Evolutionary conservation across 2,113 vertebrate genomes (phyloP), one percentile per base, ranked within the genome.

Genomic region (Urocynchramus pylzowi): DNA sequence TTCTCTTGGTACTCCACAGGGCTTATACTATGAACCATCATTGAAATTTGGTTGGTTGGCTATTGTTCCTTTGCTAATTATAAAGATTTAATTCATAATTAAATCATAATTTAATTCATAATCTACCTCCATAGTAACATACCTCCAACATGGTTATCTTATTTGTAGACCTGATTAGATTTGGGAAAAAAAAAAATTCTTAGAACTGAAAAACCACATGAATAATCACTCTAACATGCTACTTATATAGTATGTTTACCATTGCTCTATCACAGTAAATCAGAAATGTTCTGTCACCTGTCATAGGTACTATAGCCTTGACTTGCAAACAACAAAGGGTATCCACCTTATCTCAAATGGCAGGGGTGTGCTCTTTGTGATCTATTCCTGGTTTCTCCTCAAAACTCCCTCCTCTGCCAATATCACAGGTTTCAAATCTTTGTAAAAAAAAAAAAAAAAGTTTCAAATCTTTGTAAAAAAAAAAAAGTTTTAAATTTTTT

Each of bases 301-400:
- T 68, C 44, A 33, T 9, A 37, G 28, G 35, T 63, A 53, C 52
- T n/a, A 17, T 3, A 87, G 57, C 6, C 19, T 28, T 76, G 42
- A 77, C 45, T 19, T 50, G 9, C 42, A 84, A 90, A 65, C n/a
- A 89, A 47, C n/a, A 89, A 87, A 85, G 37, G 16, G 3, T 53
- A 80, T 85, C 79, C 35, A 13, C 30, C 42, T 90, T 86, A 74
- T 67, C 50, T 91, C 71, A 90, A 73, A 79, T 19, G 13, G n/a
- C 64, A 95, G 73, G 67, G 27, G 7, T 64, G 18, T 54, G 57
- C 15, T 81, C 16, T 57, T 89, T 74, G 24, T 57, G 61, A 70
- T 69, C 59, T 91, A 1, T 31, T 89, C 42, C 27, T 71, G 22
- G 24, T 52, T 14, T 50, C 23, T 35, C 47, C 47, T 79, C 33